A percentile compares a stretch with the other conserved stretches of the same genome.
Evolutionary conservation across 2,113 vertebrate genomes (phyloP).

Genomic region (Diphyllodes magnificus): DNA sequence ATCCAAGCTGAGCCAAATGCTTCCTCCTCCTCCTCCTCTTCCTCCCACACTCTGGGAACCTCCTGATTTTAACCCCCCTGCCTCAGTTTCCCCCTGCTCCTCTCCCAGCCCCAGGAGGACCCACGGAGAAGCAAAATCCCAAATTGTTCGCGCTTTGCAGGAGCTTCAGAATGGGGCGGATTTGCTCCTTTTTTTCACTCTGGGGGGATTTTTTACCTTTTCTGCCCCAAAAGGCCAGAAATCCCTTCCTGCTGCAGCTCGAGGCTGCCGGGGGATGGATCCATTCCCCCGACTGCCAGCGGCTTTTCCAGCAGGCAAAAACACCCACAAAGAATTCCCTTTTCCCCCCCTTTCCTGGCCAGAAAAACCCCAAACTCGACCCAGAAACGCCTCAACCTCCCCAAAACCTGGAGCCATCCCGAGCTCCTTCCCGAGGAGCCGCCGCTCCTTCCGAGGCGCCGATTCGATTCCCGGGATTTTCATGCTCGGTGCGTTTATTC

Average conservation of each 20-base stretch:
- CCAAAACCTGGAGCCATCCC: neutral
- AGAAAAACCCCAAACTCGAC: neutral
- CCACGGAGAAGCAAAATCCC: neutral
- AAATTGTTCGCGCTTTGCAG: accelerated
- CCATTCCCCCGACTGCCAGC: neutral
- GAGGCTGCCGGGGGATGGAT: neutral
- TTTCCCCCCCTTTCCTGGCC: neutral
- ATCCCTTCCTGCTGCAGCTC: neutral
- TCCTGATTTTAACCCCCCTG: neutral
- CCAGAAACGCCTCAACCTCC: neutral
- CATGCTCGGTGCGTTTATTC: slow-evolving; percentile 68
- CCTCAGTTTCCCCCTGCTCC: neutral
- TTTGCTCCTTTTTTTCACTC: neutral
- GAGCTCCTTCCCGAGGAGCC: neutral
- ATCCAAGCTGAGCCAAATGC: neutral
- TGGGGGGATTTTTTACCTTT: neutral
- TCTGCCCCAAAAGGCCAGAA: neutral
- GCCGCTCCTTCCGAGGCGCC: neutral
- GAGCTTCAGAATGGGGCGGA: neutral
- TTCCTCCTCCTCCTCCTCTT: neutral
- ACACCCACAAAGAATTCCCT: neutral
- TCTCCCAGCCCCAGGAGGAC: neutral
- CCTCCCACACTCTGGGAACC: neutral
- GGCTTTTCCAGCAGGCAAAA: slow-evolving; percentile 33
- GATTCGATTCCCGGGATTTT: slow-evolving; percentile 53